Percentiles rank a stretch among this genome's conserved stretches.
Evolutionary conservation across 2,888 invertebrate genomes (phyloP).

Genomic region (Volucella zonaria): DNA sequence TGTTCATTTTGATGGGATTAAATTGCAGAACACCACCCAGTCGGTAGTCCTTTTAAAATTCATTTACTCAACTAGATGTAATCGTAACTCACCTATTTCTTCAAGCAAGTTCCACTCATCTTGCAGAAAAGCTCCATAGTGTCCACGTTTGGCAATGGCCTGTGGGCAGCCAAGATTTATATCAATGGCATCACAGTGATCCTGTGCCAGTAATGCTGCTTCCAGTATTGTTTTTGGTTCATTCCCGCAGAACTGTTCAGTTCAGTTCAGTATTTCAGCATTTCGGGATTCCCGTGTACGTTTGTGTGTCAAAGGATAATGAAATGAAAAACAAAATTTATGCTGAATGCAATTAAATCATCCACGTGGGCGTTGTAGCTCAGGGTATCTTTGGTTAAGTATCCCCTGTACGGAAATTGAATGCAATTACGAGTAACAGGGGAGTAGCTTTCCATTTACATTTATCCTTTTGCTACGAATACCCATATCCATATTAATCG

Average conservation of each 20-base stretch:
- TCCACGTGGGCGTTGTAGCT: constrained; percentile 14
- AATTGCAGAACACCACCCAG: constrained; percentile 34
- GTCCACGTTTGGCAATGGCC: constrained; percentile 97
- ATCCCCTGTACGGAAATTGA: constrained; percentile 19
- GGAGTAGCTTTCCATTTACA: constrained; percentile 33
- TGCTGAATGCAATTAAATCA: constrained; percentile 47
- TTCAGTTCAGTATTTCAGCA: too few species aligned
- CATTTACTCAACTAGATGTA: background rate
- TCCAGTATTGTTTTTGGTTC: constrained; percentile 93
- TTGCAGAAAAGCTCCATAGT: constrained; percentile 97
- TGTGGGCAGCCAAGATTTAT: constrained; percentile 99
- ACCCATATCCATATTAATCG: constrained; percentile 34
- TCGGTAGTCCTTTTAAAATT: constrained; percentile 28
- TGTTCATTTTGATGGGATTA: constrained; percentile 50
- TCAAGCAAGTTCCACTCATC: constrained; percentile 95
- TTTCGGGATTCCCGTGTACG: too few species aligned
- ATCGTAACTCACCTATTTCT: constrained; percentile 87
- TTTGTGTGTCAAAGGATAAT: constrained; percentile 6
- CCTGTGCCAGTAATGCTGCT: constrained; percentile 93
- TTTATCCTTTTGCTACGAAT: constrained; percentile 15
- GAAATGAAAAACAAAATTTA: constrained; percentile 11
- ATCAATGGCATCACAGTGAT: constrained; percentile 96
- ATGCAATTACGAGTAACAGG: constrained; percentile 20
- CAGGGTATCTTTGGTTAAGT: background rate
- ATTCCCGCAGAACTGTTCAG: constrained; percentile 97